Base-by-base conservation (phyloP, 2,888 invertebrate species). In the Nomada ferruginata region DNA sequence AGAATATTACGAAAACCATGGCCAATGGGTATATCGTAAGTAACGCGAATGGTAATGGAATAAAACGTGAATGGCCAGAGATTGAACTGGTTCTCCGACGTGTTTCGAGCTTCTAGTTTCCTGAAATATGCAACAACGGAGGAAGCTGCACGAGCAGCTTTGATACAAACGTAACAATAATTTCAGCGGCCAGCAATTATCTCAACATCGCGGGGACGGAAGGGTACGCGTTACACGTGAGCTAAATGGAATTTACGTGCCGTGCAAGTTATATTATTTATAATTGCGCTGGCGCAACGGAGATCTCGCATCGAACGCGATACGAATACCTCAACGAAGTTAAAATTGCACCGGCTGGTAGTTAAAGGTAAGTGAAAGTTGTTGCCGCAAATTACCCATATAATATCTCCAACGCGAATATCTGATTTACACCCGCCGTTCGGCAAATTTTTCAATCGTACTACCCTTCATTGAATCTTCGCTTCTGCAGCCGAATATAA, bases 191-290 rank as follows among this genome's bases (percentile, higher is more conserved):
- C 57, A 69, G 79, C 79, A 79, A 85, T 85, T 85, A 79, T 68
- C 61, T 53, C 47, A n/a, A 71, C 83, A 73, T 64, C 71, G 29
- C 65, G 79, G 79, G 76, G 79, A 63, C 85, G 85, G 78, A 85
- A 85, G 85, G 79, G 76, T 23, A 85, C 79, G 85, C 83, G 79
- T 85, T 85, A 83, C 79, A 86, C 70, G 73, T n/a, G 85, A 72
- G 79, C 60, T 68, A 75, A 76, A 59, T 74, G 79, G 55, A 69
- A 65, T 85, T 76, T 76, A 55, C 83, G 63, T 50, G 75, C 74
- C 52, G 74, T 64, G 79, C 53, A 83, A 74, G 75, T 85, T 85
- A 79, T 79, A 85, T 85, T 85, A 85, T 85, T 85, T 85, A 85
- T 83, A 79, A 73, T 61, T 76, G 63, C 75, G 63, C 47, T 53